phyloP scores from a whole-genome alignment of 2,888 invertebrate genomes.

The Vesta saturnalis region DNA sequence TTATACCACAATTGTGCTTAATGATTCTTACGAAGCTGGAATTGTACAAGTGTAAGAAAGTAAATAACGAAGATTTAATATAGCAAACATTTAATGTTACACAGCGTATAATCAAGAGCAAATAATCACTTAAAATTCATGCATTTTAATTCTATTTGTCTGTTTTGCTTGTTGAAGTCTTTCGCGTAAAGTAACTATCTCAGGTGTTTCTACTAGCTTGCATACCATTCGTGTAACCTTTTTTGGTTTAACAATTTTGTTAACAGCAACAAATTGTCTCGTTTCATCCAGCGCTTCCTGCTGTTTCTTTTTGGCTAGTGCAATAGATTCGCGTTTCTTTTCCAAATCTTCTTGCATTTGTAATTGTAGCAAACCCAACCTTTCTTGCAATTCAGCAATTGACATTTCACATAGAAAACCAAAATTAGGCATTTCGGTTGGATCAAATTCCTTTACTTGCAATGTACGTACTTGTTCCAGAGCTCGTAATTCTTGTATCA shows the following conservation, averaged over 20 bases:
- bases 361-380: conserved; percentile 64
- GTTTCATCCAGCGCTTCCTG: conserved; percentile 64
- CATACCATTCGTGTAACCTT: conserved; percentile 40
- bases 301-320: conserved; percentile 61
- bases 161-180: conserved; percentile 64
- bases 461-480: conserved; percentile 55
- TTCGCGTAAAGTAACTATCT: conserved; percentile 64
- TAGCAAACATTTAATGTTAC: too few relatives aligned
- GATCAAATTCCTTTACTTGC: conserved; percentile 64
- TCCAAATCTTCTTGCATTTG: conserved; percentile 66
- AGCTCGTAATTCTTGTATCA: conserved; percentile 61
- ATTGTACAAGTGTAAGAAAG: too few relatives aligned
- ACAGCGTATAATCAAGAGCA: too few relatives aligned
- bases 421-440: conserved; percentile 68
- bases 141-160: conserved; percentile 39
- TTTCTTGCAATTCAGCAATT: conserved; percentile 69
- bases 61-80: too few relatives aligned
- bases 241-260: conserved; percentile 55
- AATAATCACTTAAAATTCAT: too few relatives aligned
- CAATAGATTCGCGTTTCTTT: conserved; percentile 62
- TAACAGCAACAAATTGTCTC: conserved; percentile 61
- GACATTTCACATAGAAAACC: conserved; percentile 74
- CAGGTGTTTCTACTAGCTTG: conserved; percentile 55
- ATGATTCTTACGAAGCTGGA: too few relatives aligned
- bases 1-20: too few relatives aligned